These are phyloP conservation scores for Tryphoninae sp. DNA, from an alignment of 2,888 invertebrate genomes.

Conservation along the genomic window DNA sequence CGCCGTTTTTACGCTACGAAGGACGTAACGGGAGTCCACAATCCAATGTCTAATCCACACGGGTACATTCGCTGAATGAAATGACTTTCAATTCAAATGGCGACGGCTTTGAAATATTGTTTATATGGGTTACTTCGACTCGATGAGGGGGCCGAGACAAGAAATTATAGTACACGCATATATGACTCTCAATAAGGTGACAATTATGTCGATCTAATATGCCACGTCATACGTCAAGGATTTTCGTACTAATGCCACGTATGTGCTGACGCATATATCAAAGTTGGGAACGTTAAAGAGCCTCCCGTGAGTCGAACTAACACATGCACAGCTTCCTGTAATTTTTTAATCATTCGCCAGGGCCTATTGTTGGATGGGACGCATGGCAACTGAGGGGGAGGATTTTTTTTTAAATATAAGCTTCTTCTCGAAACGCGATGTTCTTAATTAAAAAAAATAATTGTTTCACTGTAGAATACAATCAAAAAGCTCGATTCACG, in stretches of 20 bases:
- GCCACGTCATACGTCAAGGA: constrained; percentile 73
- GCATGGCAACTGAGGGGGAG: no score
- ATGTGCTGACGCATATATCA: constrained; percentile 76
- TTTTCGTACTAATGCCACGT: constrained; percentile 72
- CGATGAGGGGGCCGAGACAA: background rate
- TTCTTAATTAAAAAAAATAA: no score
- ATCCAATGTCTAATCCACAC: background rate
- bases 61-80: background rate
- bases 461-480: no score
- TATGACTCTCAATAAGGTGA: constrained; percentile 63
- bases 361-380: no score
- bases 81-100: background rate
- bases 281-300: constrained; percentile 9
- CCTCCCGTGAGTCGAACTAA: constrained; percentile 2
- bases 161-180: background rate
- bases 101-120: background rate
- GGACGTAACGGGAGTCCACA: background rate
- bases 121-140: background rate
- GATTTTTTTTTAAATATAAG: no score
- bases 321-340: background rate
- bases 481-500: no score
- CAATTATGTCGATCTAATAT: constrained; percentile 74
- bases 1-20: background rate
- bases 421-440: no score
- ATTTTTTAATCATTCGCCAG: no score